A percentile compares a stretch with the other conserved stretches of the same genome.
These are phyloP conservation scores for Oryzias dopingdopingensis DNA, from an alignment of 2,797 vertebrate genomes.

Conservation along the genomic window DNA sequence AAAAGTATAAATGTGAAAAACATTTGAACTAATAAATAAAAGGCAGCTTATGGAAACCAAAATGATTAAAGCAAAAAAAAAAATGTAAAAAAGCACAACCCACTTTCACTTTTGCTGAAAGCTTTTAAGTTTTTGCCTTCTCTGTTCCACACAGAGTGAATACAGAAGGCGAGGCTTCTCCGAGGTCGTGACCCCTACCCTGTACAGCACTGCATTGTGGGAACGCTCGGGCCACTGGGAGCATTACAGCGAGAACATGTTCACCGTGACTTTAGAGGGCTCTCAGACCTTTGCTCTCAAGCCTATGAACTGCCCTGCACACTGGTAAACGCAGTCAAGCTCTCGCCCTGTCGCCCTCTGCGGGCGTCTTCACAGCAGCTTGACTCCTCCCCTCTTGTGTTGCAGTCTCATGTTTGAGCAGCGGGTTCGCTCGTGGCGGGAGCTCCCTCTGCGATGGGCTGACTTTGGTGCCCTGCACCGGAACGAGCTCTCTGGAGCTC, in stretches of 20 bases:
- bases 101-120: too few relatives aligned
- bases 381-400: slow-evolving; percentile 13
- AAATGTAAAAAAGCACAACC: too few relatives aligned
- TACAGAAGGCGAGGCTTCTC: slow-evolving; percentile 85
- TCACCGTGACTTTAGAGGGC: slow-evolving; percentile 77
- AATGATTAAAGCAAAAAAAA: too few relatives aligned
- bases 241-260: slow-evolving; percentile 90
- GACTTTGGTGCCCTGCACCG: slow-evolving; percentile 93
- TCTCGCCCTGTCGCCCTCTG: neutral
- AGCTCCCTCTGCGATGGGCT: slow-evolving; percentile 90
- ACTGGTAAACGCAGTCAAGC: slow-evolving; percentile 79
- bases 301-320: slow-evolving; percentile 95
- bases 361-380: neutral
- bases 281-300: slow-evolving; percentile 86
- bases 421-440: slow-evolving; percentile 89
- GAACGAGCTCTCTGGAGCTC: slow-evolving; percentile 84
- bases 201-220: slow-evolving; percentile 89
- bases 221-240: slow-evolving; percentile 94
- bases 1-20: too few relatives aligned
- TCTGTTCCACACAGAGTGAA: slow-evolving; percentile 75
- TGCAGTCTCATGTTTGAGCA: slow-evolving; percentile 92
- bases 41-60: too few relatives aligned
- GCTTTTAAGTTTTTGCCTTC: too few relatives aligned
- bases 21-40: too few relatives aligned
- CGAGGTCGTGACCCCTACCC: slow-evolving; percentile 90